Conservation (phyloP, 2,113 vertebrate species). For the Octodon degus region DNA sequence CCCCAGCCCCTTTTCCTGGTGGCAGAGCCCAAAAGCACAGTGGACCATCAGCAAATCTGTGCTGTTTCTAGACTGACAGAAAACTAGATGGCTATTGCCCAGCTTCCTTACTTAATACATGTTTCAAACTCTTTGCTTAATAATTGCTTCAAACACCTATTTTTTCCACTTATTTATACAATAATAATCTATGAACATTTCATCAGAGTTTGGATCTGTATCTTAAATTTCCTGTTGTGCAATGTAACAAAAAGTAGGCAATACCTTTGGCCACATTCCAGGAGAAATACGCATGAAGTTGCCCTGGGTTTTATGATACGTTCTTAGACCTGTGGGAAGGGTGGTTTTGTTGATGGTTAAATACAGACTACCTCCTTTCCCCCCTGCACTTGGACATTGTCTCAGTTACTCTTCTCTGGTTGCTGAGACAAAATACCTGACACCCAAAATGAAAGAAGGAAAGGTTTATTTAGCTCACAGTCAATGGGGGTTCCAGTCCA, state of each 20-base stretch:
- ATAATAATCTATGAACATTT: background rate
- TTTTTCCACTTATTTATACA: background rate
- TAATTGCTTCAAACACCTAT: background rate
- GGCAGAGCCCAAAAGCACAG: background rate
- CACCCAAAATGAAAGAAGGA: too few species aligned
- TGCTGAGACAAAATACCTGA: too few species aligned
- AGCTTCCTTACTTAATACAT: background rate
- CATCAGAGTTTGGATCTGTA: background rate
- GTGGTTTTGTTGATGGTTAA: background rate
- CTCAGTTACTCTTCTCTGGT: too few species aligned
- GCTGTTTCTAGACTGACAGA: background rate
- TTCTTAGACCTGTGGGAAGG: background rate
- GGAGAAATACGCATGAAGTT: background rate
- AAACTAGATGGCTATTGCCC: background rate
- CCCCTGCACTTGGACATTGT: accelerated
- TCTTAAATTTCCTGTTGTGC: background rate
- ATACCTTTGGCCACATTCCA: background rate
- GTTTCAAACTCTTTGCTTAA: background rate
- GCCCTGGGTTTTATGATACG: too few species aligned
- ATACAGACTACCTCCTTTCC: background rate
- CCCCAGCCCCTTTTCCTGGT: background rate
- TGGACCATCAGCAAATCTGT: background rate
- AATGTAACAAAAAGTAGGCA: background rate
- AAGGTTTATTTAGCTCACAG: too few species aligned
- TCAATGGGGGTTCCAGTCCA: too few species aligned